phyloP scores from a whole-genome alignment of 2,113 vertebrate genomes.

The Takifugu flavidus region DNA sequence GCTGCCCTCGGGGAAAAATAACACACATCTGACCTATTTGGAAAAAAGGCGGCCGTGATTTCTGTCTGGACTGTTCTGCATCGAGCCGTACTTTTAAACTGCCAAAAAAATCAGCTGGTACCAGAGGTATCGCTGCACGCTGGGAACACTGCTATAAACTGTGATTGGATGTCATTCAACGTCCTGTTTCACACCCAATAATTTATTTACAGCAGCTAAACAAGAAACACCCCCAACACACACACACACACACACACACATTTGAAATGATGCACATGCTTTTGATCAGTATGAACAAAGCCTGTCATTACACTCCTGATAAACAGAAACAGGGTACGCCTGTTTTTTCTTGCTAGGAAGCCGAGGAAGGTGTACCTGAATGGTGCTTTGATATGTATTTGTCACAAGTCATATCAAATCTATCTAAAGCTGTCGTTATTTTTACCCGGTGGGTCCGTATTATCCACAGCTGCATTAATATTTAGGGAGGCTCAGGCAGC shows the following conservation, averaged over 20 bases:
- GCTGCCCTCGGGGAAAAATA: not conserved
- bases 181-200: too few relatives aligned
- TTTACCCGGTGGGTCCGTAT: not conserved
- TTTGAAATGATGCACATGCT: too few relatives aligned
- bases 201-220: too few relatives aligned
- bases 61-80: not conserved
- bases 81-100: conserved; percentile 2
- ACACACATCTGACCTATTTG: conserved; percentile 7
- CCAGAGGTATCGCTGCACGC: not conserved
- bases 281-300: too few relatives aligned
- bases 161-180: too few relatives aligned
- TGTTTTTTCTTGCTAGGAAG: too few relatives aligned
- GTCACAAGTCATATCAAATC: not conserved
- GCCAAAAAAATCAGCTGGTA: not conserved
- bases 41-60: not conserved
- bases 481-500: not conserved
- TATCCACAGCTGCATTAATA: not conserved
- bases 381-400: not conserved
- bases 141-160: not conserved
- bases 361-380: too few relatives aligned
- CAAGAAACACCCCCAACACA: too few relatives aligned
- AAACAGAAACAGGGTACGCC: too few relatives aligned
- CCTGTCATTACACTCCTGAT: too few relatives aligned
- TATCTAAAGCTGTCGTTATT: not conserved
- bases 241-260: too few relatives aligned